These are phyloP conservation scores for Sitophilus oryzae DNA, from an alignment of 1,140 invertebrate genomes.

Conservation along the genomic window DNA sequence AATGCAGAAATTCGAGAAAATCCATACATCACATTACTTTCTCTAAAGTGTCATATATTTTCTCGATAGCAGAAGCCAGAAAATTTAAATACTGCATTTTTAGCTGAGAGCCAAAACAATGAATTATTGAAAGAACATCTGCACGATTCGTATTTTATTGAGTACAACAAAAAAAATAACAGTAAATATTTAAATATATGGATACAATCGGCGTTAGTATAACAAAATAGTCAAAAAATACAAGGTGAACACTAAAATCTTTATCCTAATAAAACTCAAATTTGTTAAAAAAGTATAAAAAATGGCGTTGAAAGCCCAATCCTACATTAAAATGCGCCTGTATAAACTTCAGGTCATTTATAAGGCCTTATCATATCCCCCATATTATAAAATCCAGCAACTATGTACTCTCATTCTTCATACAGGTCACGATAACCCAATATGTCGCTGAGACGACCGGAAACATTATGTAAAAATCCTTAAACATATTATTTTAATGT, in stretches of 20 bases:
- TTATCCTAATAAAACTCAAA: too few relatives aligned
- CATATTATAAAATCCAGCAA: conserved; percentile 32
- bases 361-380: conserved; percentile 33
- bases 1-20: not conserved
- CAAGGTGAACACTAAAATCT: not conserved
- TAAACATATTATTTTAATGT: too few relatives aligned
- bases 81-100: not conserved
- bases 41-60: not conserved
- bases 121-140: not conserved
- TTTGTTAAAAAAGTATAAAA: conserved; percentile 3
- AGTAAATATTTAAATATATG: too few relatives aligned
- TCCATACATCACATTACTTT: not conserved
- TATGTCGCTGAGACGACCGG: not conserved
- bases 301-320: not conserved
- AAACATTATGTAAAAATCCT: not conserved
- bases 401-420: conserved; percentile 28
- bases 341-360: conserved; percentile 33
- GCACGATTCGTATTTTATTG: too few relatives aligned
- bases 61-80: not conserved
- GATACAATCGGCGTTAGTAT: too few relatives aligned
- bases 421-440: conserved; percentile 12
- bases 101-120: not conserved
- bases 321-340: conserved; percentile 24
- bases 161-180: too few relatives aligned
- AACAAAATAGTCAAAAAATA: too few relatives aligned